A percentile compares a stretch with the other conserved stretches of the same genome.
Evolutionary conservation across 2,113 vertebrate genomes (phyloP).

Genomic region (Pollachius pollachius): DNA sequence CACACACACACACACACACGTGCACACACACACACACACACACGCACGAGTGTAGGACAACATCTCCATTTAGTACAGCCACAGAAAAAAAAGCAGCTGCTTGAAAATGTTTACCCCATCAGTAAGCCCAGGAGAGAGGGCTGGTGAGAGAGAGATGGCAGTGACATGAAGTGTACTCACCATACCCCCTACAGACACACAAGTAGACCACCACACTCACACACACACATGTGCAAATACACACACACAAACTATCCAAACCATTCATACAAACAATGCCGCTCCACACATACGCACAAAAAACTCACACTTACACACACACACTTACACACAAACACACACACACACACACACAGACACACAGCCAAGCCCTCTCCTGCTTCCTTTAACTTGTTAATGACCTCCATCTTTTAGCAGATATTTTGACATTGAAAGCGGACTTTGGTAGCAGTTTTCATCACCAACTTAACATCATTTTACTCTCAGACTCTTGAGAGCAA

Average conservation of each 20-base stretch:
- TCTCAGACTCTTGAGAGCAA: not conserved
- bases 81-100: conserved; percentile 63
- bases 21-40: conserved; percentile 6
- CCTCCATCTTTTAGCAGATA: no score
- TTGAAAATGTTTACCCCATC: conserved; percentile 49
- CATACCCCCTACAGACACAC: conserved; percentile 23
- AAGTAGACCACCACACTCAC: conserved; percentile 12
- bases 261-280: no score
- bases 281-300: not conserved
- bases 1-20: conserved; percentile 5
- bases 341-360: not conserved
- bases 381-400: no score
- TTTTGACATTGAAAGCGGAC: no score
- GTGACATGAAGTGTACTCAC: not conserved
- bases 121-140: conserved; percentile 33
- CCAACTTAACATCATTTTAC: conserved; percentile 14
- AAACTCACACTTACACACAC: not conserved
- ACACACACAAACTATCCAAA: not conserved
- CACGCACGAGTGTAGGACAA: conserved; percentile 46
- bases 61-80: conserved; percentile 65
- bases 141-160: no score
- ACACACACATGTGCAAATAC: not conserved
- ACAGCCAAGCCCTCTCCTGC: not conserved
- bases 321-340: not conserved
- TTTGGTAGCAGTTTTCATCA: conserved; percentile 6